A percentile compares a stretch with the other conserved stretches of the same genome.
Evolutionary conservation across 2,888 invertebrate species (phyloP).

Genomic region (Latrodectus hesperus): DNA sequence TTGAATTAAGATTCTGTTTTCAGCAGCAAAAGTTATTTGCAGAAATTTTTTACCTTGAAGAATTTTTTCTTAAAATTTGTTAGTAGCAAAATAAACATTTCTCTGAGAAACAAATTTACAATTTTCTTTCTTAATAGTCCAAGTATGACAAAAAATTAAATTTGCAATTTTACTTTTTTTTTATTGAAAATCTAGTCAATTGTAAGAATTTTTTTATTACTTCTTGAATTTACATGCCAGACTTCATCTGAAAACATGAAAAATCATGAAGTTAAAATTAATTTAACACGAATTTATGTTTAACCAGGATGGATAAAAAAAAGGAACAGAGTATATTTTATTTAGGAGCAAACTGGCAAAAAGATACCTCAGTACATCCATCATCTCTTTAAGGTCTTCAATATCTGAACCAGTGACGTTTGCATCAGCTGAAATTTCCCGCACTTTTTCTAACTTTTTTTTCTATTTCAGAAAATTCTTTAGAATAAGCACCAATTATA

Average conservation of each 20-base stretch:
- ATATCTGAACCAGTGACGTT: conserved; percentile 79
- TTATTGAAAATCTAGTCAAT: no score
- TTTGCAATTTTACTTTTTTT: no score
- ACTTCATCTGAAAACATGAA: neutral
- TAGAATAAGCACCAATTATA: conserved; percentile 95
- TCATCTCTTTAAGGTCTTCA: conserved; percentile 76
- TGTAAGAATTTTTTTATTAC: no score
- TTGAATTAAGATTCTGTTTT: no score
- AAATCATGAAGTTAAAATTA: neutral
- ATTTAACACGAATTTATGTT: neutral
- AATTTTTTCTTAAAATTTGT: no score
- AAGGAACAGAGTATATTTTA: neutral
- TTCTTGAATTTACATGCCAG: no score
- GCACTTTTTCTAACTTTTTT: conserved; percentile 86
- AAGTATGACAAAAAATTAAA: no score
- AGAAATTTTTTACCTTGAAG: no score
- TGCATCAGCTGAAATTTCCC: conserved; percentile 87
- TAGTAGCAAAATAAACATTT: no score
- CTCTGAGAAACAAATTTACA: no score
- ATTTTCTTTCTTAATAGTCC: no score
- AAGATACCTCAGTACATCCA: conserved; percentile 76
- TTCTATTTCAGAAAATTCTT: conserved; percentile 95
- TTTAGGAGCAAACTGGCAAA: neutral
- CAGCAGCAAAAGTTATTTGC: no score
- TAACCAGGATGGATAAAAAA: neutral